These are phyloP conservation scores for Heterochromis multidens DNA, from an alignment of 2,113 vertebrate genomes.

Conservation along the genomic window DNA sequence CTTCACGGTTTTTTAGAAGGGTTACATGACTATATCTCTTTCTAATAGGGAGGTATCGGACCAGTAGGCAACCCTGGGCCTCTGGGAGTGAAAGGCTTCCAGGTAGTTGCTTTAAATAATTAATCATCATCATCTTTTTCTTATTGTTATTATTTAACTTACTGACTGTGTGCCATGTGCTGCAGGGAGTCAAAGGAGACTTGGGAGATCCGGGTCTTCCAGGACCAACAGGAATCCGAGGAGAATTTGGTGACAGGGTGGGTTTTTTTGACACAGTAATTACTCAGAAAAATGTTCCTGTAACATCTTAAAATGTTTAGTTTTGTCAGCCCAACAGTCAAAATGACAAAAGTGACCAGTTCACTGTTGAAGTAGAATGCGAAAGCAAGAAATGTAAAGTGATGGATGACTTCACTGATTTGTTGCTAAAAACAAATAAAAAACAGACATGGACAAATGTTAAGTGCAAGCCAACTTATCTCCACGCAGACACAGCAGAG, in stretches of 20 bases:
- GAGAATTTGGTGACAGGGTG: constrained; percentile 88
- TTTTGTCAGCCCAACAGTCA: neutral
- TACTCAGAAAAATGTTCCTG: neutral
- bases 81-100: constrained; percentile 86
- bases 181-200: constrained; percentile 85
- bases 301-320: neutral
- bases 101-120: constrained; percentile 77
- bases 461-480: no score
- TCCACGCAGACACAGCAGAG: neutral
- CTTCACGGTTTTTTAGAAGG: neutral
- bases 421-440: neutral
- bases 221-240: constrained; percentile 91
- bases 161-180: neutral
- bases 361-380: neutral
- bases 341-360: neutral
- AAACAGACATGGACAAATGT: neutral
- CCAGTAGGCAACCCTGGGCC: constrained; percentile 80
- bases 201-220: constrained; percentile 88
- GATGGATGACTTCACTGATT: neutral
- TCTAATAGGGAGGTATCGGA: constrained; percentile 84
- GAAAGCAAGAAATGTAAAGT: neutral
- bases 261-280: constrained; percentile 46
- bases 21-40: constrained; percentile 28
- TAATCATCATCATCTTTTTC: neutral
- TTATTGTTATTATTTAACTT: neutral